Evolutionary conservation across 2,888 invertebrate species (phyloP), one percentile per base, ranked within the genome.

Genomic region (Galerucella pusilla): DNA sequence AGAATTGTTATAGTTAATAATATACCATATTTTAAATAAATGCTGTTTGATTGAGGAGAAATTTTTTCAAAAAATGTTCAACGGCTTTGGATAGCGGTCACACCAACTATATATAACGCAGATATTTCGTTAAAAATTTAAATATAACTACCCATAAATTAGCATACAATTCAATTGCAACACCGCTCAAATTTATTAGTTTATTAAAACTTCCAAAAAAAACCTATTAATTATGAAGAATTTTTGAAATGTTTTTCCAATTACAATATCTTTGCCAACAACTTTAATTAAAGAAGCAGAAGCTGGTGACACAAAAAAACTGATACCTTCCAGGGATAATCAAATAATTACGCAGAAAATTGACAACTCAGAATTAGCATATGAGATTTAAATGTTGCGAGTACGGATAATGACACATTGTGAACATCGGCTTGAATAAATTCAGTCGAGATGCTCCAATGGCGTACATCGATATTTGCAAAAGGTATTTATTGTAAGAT

Each of bases 351-450:
- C 54, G 49, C 12, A 42, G 42, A 28, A 71, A 71, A 74, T 71
- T 74, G 74, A 66, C 74, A 71, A 60, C 60, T 61, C 3, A 6
- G 65, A 65, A 71, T 71, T 71, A 71, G 57, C 71, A 71, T 71
- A 71, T 57, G 42, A 71, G 71, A 71, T 71, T 65, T 71, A 71
- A 71, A 71, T 71, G 71, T 71, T 71, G 45, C 71, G 3, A 64
- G 35, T 65, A 25, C 65, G 57, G 45, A 71, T 71, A 71, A 65
- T 71, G 71, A 71, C 71, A 71, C 42, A 54, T 35, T 65, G 45
- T 45, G 54, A 71, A 71, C 64, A 64, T 57, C 71, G 25, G 71
- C 42, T 16, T 71, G 71, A 71, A 71, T 71, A 71, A 71, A 46
- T 64, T 45, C 65, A 16, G 42, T 64, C 57, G 71, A 46, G 71